Conservation (phyloP, 2,797 vertebrate genomes). For the Arnoldichthys spilopterus region DNA sequence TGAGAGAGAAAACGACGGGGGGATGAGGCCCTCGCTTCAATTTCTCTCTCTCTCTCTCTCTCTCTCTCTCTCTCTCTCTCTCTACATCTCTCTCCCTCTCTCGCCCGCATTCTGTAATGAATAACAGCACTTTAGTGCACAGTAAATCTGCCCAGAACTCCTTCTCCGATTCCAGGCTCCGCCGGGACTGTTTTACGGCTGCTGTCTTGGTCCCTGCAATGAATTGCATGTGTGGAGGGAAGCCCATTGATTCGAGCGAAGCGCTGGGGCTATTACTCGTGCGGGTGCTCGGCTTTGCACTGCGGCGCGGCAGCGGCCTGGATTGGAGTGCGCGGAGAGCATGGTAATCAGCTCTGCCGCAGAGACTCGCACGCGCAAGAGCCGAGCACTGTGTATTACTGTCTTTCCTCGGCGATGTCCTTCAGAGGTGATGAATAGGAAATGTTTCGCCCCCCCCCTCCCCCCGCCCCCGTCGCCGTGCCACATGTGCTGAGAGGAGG, state of each 20-base stretch:
- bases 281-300: conserved; percentile 28
- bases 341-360: conserved; percentile 35
- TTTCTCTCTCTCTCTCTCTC: conserved; percentile 30
- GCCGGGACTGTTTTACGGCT: conserved; percentile 66
- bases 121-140: conserved; percentile 64
- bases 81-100: not conserved
- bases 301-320: not conserved
- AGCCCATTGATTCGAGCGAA: conserved; percentile 77
- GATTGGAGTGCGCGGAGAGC: conserved; percentile 13
- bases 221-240: conserved; percentile 70
- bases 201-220: conserved; percentile 57
- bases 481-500: not conserved
- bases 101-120: conserved; percentile 54
- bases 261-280: conserved; percentile 58
- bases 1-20: conserved; percentile 40
- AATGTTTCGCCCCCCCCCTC: not conserved
- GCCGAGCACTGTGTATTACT: not conserved
- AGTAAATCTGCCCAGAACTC: conserved; percentile 56
- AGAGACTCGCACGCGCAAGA: not conserved
- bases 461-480: not conserved
- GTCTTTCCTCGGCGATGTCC: conserved; percentile 5
- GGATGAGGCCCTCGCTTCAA: conserved; percentile 15
- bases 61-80: not conserved
- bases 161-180: conserved; percentile 65
- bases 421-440: conserved; percentile 8